Evolutionary conservation across 2,888 invertebrate genomes (phyloP), one percentile per base, ranked within the genome.

Genomic region (Erebia ligea): DNA sequence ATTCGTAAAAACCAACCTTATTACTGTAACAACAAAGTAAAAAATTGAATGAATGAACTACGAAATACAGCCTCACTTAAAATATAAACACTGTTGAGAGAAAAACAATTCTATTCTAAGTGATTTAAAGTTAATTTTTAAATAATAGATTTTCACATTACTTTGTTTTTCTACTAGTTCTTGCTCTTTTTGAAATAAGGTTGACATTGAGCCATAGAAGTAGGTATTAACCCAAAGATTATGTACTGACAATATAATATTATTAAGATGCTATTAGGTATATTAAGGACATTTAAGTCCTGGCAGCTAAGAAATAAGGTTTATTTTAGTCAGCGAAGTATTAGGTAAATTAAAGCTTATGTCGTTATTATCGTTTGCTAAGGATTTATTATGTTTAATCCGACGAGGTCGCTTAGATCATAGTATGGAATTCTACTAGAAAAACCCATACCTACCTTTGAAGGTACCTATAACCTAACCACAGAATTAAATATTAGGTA

Each of bases 341-440:
- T 54, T 54, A 34, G 34, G 34, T 34, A 54, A 17, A 54, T 54
- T 11, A 54, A 54, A 54, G 54, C 17, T 19, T 19, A 19, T 10
- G 52, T 52, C n/a, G n/a, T n/a, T n/a, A n/a, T n/a, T 52, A 52
- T 17, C 52, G n/a, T 52, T n/a, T 52, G 52, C 9, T 52, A 17
- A 52, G 10, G 54, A 54, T 54, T 54, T 54, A 52, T 52, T 52
- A 17, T 54, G 52, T 52, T 52, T 19, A 54, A 54, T 54, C 11
- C 19, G 54, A 17, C 54, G 54, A 54, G 54, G 54, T 19, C 54
- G 19, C 19, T 54, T 54, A 54, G 54, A 54, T 54, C 54, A 54
- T 54, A 17, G 17, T 19, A 10, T 54, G 54, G 54, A 54, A 54
- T 54, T 19, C 17, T 54, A 54, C 54, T 54, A 54, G 19, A 19